Evolutionary conservation across 2,888 invertebrate species (phyloP).

Genomic region (Syrista parreyssii): DNA sequence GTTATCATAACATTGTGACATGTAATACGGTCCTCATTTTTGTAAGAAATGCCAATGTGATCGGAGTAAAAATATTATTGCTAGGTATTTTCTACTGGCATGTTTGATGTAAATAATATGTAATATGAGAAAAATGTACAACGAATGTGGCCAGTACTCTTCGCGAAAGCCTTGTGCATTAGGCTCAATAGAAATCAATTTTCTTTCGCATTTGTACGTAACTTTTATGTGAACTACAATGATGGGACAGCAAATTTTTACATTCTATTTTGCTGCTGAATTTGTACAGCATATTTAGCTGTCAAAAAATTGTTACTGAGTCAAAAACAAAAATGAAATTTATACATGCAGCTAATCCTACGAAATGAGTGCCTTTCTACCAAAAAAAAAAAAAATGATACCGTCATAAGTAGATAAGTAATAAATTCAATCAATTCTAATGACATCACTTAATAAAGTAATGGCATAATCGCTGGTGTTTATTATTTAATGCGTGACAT

Average conservation of each 20-base stretch:
- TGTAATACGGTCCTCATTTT: not conserved
- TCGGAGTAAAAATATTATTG: not conserved
- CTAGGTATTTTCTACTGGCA: not conserved
- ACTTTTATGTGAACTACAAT: not conserved
- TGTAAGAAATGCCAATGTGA: not conserved
- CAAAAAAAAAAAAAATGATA: not conserved
- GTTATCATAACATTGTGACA: not conserved
- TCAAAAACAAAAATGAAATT: not conserved
- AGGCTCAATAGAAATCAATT: not conserved
- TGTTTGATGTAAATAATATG: not conserved
- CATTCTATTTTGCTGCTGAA: not conserved
- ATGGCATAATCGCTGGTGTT: not conserved
- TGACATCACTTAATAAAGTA: not conserved
- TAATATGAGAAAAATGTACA: not conserved
- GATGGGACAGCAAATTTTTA: not conserved
- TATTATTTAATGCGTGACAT: not conserved
- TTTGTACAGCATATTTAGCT: not conserved
- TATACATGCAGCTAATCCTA: not conserved
- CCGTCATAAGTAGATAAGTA: not conserved
- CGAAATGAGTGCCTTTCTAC: not conserved
- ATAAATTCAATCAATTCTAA: not conserved
- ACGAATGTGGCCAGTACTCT: conserved; percentile 7
- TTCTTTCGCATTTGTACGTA: not conserved
- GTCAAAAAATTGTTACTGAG: not conserved
- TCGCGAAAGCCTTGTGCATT: not conserved